These are phyloP conservation scores for Loxodonta africana DNA, from an alignment of 2,113 vertebrate genomes.

Conservation along the genomic window DNA sequence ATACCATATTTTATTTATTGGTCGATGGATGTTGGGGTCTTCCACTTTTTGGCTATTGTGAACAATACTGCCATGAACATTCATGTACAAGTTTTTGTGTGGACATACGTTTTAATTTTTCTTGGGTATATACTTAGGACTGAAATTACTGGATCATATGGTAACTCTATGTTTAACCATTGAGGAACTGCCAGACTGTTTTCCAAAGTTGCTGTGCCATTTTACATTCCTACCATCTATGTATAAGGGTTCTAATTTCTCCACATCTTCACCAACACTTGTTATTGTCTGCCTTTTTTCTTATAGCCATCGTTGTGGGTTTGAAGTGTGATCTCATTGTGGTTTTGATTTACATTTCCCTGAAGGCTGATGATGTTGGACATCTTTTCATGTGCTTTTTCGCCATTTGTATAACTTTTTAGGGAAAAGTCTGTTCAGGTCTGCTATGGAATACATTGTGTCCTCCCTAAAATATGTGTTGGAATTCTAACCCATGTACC, in stretches of 20 bases:
- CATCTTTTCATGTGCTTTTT: no score
- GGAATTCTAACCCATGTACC: no score
- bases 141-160: neutral
- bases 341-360: neutral
- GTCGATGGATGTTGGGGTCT: neutral
- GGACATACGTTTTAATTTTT: neutral
- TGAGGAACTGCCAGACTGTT: neutral
- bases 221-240: neutral
- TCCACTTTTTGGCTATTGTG: neutral
- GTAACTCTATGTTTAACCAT: neutral
- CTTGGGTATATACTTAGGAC: neutral
- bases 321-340: neutral
- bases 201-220: neutral
- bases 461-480: neutral
- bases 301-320: neutral
- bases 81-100: neutral
- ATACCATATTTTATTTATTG: neutral
- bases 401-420: neutral
- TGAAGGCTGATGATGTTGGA: neutral
- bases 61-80: neutral
- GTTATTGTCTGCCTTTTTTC: neutral
- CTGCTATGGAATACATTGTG: neutral
- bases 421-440: neutral
- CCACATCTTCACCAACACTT: neutral
- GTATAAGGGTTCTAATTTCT: neutral